Evolutionary conservation across 2,113 vertebrate species (phyloP), one percentile per base, ranked within the genome.

Genomic region (Ardeotis arabs): DNA sequence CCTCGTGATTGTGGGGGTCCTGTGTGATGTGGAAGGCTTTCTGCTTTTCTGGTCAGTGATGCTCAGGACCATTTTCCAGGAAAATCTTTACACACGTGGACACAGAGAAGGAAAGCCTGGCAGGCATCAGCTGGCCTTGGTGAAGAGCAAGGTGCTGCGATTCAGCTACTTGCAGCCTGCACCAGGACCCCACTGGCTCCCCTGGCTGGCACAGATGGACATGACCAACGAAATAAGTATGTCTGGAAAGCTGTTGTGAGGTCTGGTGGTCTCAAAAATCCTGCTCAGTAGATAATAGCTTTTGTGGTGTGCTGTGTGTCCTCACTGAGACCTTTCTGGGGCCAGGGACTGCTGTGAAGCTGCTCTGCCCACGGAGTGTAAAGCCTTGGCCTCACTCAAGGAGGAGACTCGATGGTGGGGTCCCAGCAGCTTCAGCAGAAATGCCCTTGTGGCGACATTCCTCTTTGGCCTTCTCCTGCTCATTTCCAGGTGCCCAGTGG

Each of bases 351-450:
- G n/a, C 67, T 53, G 23, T 68, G 76, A 67, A 58, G 69, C 37
- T 72, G 47, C 70, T 72, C 66, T 59, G 72, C 50, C 9, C 35
- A 20, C 58, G 12, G 35, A 44, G 15, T 0, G 0, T 9, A 28
- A 55, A 82, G n/a, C 20, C 23, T 50, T 83, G 75, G 37, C 14
- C 33, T 84, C 1, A 1, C 20, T n/a, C 0, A 0, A 0, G 9
- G 52, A 56, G 18, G 14, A n/a, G 8, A 59, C 17, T 55, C 37
- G 23, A 15, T 20, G 11, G 22, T 52, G 47, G 17, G 4, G 6
- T 68, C 78, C 50, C 50, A 39, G 62, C 53, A 84, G n/a, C 66
- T 79, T 63, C 78, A 68, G 39, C 56, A 95, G 55, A 55, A 89
- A 44, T 3, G 12, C 27, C 6, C 5, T 73, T 49, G 29, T 63